Evolutionary conservation across 2,797 vertebrate species (phyloP).

Genomic region (Enteromius afrohamiltoni): DNA sequence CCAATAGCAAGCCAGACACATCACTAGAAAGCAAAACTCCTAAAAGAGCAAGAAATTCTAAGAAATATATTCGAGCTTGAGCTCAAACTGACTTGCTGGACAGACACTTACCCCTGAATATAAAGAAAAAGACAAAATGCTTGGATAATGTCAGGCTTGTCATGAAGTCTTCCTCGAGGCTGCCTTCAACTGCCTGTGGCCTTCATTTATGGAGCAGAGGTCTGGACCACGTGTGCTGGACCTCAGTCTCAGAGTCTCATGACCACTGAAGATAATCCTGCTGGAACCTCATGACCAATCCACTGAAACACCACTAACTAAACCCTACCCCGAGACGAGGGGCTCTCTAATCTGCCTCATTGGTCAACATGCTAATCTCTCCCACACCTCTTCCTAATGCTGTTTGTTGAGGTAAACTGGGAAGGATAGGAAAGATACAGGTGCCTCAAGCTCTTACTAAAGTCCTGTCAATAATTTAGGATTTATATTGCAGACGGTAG

Average conservation of each 20-base stretch:
- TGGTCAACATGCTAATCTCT: constrained; percentile 29
- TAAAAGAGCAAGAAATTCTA: background rate
- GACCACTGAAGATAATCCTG: constrained; percentile 95
- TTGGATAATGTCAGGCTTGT: constrained; percentile 67
- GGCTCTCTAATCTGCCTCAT: constrained; percentile 29
- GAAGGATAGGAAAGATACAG: background rate
- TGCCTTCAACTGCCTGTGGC: constrained; percentile 6
- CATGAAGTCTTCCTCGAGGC: constrained; percentile 15
- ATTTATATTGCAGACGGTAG: background rate
- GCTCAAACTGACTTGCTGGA: background rate
- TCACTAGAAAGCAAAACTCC: background rate
- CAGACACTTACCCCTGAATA: constrained; percentile 7
- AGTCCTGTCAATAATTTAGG: background rate
- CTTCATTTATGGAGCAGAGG: constrained; percentile 31
- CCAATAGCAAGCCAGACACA: background rate
- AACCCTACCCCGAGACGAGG: constrained; percentile 65
- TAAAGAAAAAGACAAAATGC: constrained; percentile 48
- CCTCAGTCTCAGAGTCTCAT: constrained; percentile 87
- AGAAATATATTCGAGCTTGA: background rate
- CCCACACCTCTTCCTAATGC: constrained; percentile 66
- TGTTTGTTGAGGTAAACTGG: constrained; percentile 67
- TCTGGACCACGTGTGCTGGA: constrained; percentile 89
- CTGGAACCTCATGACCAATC: constrained; percentile 64
- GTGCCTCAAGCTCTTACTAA: background rate
- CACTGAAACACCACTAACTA: constrained; percentile 28